Percentiles rank a stretch among this genome's conserved stretches.
These are phyloP conservation scores for Leptopilina clavipes DNA, from an alignment of 1,140 invertebrate species.

Conservation along the genomic window DNA sequence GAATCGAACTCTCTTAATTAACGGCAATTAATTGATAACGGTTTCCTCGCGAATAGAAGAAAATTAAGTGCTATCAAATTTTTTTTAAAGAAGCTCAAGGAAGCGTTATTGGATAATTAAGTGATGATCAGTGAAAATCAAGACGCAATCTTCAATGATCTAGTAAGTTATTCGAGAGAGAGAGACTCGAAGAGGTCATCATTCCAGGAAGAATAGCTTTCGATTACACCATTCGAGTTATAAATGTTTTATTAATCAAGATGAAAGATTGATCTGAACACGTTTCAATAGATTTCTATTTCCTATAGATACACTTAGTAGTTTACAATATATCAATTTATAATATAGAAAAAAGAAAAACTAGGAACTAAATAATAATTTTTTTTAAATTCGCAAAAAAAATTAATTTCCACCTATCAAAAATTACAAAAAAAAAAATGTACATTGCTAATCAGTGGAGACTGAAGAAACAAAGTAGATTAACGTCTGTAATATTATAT, in stretches of 20 bases:
- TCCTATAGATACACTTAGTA: too few species aligned
- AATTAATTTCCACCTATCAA: too few species aligned
- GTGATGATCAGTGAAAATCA: constrained; percentile 5
- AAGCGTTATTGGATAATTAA: not conserved
- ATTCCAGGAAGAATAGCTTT: constrained; percentile 42
- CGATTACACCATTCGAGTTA: not conserved
- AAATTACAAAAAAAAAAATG: too few species aligned
- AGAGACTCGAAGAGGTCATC: constrained; percentile 36
- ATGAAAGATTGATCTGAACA: constrained; percentile 32
- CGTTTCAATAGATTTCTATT: constrained; percentile 17
- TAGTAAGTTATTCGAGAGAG: not conserved
- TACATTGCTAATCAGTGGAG: not conserved
- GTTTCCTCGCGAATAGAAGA: constrained; percentile 7
- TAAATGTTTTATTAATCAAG: constrained; percentile 9
- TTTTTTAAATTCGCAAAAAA: too few species aligned
- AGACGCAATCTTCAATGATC: constrained; percentile 16
- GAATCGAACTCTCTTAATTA: not conserved
- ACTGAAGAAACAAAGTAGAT: not conserved
- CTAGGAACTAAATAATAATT: too few species aligned
- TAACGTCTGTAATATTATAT: not conserved
- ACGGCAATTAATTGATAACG: constrained; percentile 8
- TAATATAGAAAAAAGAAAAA: too few species aligned
- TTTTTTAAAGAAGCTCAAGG: not conserved
- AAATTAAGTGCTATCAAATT: constrained; percentile 12
- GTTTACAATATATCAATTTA: too few species aligned